Evolutionary conservation across 2,888 invertebrate species (phyloP), one percentile per base, ranked within the genome.

Genomic region (Agrypnus murinus): DNA sequence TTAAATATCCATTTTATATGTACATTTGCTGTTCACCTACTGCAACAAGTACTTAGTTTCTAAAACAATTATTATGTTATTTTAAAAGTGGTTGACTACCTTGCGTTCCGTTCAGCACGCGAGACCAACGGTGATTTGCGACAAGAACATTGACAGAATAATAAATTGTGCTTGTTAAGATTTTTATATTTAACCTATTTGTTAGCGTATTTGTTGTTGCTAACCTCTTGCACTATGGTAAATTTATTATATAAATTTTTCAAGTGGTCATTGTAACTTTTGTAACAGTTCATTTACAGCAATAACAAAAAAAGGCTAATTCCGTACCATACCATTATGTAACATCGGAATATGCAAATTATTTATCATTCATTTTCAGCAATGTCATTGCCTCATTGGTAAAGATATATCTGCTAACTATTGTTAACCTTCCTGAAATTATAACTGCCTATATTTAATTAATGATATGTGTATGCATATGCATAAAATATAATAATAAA

Each of bases 81-180:
- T 62, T 62, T 32, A 62, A 45, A 62, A 46, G 25, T 25, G 25
- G 25, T 25, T 48, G 62, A 46, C 62, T 46, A 62, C 62, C 40
- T 62, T 45, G 62, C 45, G 62, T 34, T 62, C 43, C 46, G 62
- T 34, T 34, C 62, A 40, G 46, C 62, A 62, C 62, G 62, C 48
- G 62, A 62, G 62, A 46, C 32, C 48, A 48, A 48, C 48, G 14
- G 62, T 40, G 48, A 62, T 62, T 62, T 62, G 62, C 62, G 62
- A 62, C 62, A 62, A 46, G 62, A 62, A 34, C 48, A 32, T 15
- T 46, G 62, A 46, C 62, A 62, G 62, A 31, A 36, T 62, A 65
- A 65, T 65, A 65, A 65, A 65, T 57, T 45, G 50, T 38, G 57
- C 65, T 65, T 57, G 65, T 65, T 65, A 65, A 15, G 50, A 65